phyloP scores from a whole-genome alignment of 2,888 invertebrate species.

The Eurytoma adleriae region DNA sequence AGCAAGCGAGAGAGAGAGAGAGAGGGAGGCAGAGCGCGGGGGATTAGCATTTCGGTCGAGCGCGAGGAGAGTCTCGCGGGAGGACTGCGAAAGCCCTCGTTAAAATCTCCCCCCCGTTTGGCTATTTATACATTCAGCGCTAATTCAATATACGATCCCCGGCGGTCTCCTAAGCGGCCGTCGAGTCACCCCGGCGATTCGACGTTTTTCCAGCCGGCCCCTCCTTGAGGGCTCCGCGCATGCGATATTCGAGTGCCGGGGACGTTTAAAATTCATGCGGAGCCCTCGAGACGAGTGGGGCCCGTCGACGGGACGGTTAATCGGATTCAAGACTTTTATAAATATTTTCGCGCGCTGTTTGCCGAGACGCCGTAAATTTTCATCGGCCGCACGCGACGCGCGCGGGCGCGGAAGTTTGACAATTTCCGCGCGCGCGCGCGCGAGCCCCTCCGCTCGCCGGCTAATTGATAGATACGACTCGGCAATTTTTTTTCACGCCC shows the following conservation, averaged over 20 bases:
- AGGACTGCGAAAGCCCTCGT: slow-evolving; percentile 48
- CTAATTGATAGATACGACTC: slow-evolving; percentile 46
- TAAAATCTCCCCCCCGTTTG: slow-evolving; percentile 56
- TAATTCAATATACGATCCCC: slow-evolving; percentile 62
- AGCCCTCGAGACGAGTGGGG: not conserved
- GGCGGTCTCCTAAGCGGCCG: slow-evolving; percentile 42
- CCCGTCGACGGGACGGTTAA: slow-evolving; percentile 14
- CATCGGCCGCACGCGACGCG: slow-evolving; percentile 1
- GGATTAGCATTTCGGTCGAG: slow-evolving; percentile 51
- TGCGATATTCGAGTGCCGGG: not conserved
- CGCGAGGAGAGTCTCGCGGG: slow-evolving; percentile 13
- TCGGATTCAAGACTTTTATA: slow-evolving; percentile 46
- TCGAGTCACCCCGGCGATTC: slow-evolving; percentile 29
- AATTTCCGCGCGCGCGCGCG: slow-evolving; percentile 25
- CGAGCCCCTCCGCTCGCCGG: not conserved
- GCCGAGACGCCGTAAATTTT: slow-evolving; percentile 29
- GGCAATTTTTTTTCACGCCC: not conserved
- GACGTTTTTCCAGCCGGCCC: not conserved
- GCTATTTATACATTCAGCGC: slow-evolving; percentile 62
- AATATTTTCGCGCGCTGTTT: slow-evolving; percentile 31
- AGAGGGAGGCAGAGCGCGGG: not conserved
- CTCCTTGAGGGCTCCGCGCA: not conserved
- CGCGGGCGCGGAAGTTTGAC: slow-evolving; percentile 24
- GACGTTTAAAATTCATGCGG: slow-evolving; percentile 35
- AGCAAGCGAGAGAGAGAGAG: not conserved